These are phyloP conservation scores for Brenthis ino DNA, from an alignment of 2,888 invertebrate genomes.

Conservation along the genomic window DNA sequence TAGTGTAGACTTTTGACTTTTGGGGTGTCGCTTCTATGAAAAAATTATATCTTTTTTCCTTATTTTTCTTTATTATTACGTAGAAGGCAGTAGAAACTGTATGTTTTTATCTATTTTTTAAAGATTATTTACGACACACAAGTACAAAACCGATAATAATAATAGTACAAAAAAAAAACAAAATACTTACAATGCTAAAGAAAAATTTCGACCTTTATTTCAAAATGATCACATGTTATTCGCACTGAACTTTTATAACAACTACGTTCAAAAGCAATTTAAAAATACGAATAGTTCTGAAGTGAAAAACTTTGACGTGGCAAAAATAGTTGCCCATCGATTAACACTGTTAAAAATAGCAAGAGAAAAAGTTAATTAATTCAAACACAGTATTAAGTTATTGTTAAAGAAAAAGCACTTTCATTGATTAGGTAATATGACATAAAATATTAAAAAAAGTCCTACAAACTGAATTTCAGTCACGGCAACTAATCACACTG, in stretches of 20 bases:
- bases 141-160: too few relatives aligned
- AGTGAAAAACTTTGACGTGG: slow-evolving; percentile 26
- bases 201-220: background rate
- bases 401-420: background rate
- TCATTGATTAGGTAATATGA: too few relatives aligned
- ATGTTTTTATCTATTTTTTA: too few relatives aligned
- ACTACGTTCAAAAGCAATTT: slow-evolving; percentile 18
- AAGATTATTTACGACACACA: too few relatives aligned
- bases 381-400: background rate
- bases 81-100: too few relatives aligned
- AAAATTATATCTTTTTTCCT: too few relatives aligned
- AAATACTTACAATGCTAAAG: background rate
- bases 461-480: too few relatives aligned
- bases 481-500: too few relatives aligned
- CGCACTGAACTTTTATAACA: slow-evolving; percentile 13
- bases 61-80: too few relatives aligned
- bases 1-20: background rate
- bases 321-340: slow-evolving; percentile 28
- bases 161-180: background rate
- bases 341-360: slow-evolving; percentile 18
- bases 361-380: slow-evolving; percentile 19
- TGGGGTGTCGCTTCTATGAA: background rate
- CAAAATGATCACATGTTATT: slow-evolving; percentile 8
- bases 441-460: too few relatives aligned
- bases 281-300: slow-evolving; percentile 15